Percentiles rank a stretch among this genome's conserved stretches.
Evolutionary conservation across 2,888 invertebrate species (phyloP).

Genomic region (Dicycla oo): DNA sequence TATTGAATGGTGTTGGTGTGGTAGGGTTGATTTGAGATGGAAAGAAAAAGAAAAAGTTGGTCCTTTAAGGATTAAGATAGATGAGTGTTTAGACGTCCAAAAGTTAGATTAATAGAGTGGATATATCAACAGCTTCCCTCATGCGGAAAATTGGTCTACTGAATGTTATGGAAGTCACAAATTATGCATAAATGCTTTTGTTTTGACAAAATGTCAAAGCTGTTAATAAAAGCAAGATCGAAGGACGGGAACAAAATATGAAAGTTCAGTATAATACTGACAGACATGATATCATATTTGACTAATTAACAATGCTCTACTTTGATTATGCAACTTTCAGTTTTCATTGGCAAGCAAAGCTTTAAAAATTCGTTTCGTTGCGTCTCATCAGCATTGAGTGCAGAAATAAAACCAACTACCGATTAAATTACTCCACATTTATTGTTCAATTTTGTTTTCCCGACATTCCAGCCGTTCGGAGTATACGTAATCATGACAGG

Average conservation of each 20-base stretch:
- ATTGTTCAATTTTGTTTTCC: slow-evolving; percentile 54
- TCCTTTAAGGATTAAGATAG: background rate
- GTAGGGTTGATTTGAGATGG: background rate
- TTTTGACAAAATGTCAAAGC: slow-evolving; percentile 34
- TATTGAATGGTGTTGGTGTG: slow-evolving; percentile 32
- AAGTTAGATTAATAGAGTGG: background rate
- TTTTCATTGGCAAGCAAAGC: slow-evolving; percentile 16
- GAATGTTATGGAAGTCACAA: slow-evolving; percentile 25
- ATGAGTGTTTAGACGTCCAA: background rate
- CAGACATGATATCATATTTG: background rate
- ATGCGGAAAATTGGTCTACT: background rate
- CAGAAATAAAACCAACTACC: slow-evolving; percentile 53
- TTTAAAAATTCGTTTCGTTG: slow-evolving; percentile 18
- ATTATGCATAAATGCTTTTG: background rate
- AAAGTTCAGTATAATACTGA: background rate
- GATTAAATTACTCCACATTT: slow-evolving; percentile 50
- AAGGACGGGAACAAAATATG: slow-evolving; percentile 10
- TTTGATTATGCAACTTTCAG: background rate
- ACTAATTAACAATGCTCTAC: background rate
- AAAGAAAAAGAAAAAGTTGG: background rate
- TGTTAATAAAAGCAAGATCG: slow-evolving; percentile 18
- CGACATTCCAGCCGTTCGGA: slow-evolving; percentile 6
- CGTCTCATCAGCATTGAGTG: slow-evolving; percentile 49
- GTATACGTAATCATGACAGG: slow-evolving; percentile 47
- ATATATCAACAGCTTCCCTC: background rate